phyloP scores from a whole-genome alignment of 2,888 invertebrate genomes.

The Aproaerema taeniolella region DNA sequence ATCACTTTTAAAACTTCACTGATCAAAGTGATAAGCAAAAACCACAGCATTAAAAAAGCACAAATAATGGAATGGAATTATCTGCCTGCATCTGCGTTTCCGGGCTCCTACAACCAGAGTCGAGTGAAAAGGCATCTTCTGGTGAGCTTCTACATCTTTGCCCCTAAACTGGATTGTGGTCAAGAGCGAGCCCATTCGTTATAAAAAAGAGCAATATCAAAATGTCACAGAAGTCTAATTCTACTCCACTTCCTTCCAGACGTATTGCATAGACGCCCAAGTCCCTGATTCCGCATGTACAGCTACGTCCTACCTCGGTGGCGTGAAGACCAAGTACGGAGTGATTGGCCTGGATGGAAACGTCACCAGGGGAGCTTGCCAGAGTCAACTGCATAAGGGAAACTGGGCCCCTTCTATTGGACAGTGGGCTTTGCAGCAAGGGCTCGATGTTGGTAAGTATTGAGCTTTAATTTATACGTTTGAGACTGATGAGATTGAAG shows the following conservation, averaged over 20 bases:
- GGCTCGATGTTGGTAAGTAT: conserved; percentile 62
- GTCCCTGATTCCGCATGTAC: conserved; percentile 87
- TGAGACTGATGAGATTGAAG: neutral
- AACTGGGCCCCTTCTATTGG: conserved; percentile 82
- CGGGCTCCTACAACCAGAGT: too few species aligned
- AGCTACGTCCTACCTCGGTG: conserved; percentile 83
- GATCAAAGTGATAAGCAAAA: too few species aligned
- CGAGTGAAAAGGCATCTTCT: too few species aligned
- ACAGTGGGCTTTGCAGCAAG: conserved; percentile 79
- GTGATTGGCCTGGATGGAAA: conserved; percentile 84
- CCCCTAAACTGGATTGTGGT: too few species aligned
- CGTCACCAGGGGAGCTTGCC: conserved; percentile 80
- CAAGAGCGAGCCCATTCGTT: too few species aligned
- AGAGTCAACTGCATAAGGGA: conserved; percentile 71
- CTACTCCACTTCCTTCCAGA: conserved; percentile 53
- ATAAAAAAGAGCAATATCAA: neutral
- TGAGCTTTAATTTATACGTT: neutral
- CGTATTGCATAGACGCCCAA: conserved; percentile 80
- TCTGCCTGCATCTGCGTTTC: too few species aligned
- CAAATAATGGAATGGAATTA: too few species aligned
- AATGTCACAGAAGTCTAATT: neutral
- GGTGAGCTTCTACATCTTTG: too few species aligned
- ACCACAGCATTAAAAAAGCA: too few species aligned
- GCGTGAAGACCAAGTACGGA: conserved; percentile 82
- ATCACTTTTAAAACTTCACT: too few species aligned